Base-by-base conservation (phyloP, 2,797 vertebrate species). In the Peromyscus aztecus region DNA sequence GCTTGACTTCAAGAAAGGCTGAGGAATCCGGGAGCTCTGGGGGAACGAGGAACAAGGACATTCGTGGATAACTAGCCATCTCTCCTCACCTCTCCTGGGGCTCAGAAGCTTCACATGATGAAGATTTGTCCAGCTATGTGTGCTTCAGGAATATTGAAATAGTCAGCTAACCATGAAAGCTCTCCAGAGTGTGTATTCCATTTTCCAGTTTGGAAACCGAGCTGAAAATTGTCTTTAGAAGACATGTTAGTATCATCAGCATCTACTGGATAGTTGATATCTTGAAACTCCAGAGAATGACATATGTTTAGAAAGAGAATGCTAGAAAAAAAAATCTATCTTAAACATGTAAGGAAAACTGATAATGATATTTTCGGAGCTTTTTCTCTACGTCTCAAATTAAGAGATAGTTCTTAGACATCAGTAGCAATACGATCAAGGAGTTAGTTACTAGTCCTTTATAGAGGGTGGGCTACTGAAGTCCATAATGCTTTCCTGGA, bases 261-360 rank as follows among this genome's bases (percentile, higher is more conserved):
- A 82, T 24, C 46, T 34, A 34, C 55, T 52, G 9, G 16, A 52
- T 59, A 17, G 67, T 10, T 13, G 8, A 23, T 1, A 16, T 31
- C 52, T 23, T n/a, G 24, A 84, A 96, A 89, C n/a, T 90, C 46
- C 67, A 85, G 65, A 71, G 19, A 71, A 84, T 43, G 34, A 81
- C 3, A 52, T 12, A 55, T 78, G 29, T 94, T 91, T 69, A n/a
- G n/a, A n/a, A 90, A 61, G 6, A 71, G 8, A 55, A 86, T 95
- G 73, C 40, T 65, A 65, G 55, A 84, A 31, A 43, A 76, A 81
- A 4, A 19, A 17, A 31, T 49, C 34, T 31, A 13, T 13, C 46
- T 57, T 86, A 12, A 67, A 67, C 37, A 55, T 37, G 76, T 65
- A 87, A 11, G 49, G 37, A 89, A 89, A 78, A n/a, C 17, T 55